Conservation (phyloP, 2,797 vertebrate species). For the Dendrocincla tyrannina region DNA sequence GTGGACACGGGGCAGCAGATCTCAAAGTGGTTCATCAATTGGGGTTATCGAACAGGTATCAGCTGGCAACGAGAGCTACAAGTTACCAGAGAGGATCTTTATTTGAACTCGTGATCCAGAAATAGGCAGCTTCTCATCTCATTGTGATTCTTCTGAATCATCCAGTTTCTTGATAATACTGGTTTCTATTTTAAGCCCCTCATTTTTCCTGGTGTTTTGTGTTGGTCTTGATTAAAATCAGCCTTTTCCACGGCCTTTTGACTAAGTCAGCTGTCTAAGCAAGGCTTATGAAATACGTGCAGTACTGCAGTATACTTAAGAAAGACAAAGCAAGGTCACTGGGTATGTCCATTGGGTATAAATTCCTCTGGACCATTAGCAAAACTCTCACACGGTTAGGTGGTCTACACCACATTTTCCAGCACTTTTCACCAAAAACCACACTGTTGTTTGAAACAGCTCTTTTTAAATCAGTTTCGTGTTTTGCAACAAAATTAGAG, state of each 20-base stretch:
- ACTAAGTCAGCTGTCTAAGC: constrained; percentile 32
- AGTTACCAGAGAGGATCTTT: neutral
- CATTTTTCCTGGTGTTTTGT: constrained; percentile 31
- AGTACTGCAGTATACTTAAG: constrained; percentile 27
- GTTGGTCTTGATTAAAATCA: constrained; percentile 57
- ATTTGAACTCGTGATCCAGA: constrained; percentile 4
- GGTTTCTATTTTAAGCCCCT: constrained; percentile 48
- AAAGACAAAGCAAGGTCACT: constrained; percentile 44
- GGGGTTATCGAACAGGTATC: neutral
- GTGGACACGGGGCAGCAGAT: neutral
- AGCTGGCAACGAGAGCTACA: neutral
- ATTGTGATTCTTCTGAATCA: constrained; percentile 38
- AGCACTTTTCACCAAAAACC: neutral
- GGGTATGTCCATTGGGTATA: neutral
- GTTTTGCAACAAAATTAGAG: neutral
- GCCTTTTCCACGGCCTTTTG: constrained; percentile 18
- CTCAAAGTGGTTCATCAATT: neutral
- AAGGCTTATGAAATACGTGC: neutral
- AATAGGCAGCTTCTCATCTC: constrained; percentile 9
- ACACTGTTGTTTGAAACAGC: neutral
- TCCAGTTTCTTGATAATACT: constrained; percentile 23
- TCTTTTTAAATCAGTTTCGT: neutral
- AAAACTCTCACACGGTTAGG: neutral
- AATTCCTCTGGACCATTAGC: neutral
- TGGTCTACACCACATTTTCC: neutral